Base-by-base conservation (phyloP, 2,797 vertebrate species). In the Erpetoichthys calabaricus region DNA sequence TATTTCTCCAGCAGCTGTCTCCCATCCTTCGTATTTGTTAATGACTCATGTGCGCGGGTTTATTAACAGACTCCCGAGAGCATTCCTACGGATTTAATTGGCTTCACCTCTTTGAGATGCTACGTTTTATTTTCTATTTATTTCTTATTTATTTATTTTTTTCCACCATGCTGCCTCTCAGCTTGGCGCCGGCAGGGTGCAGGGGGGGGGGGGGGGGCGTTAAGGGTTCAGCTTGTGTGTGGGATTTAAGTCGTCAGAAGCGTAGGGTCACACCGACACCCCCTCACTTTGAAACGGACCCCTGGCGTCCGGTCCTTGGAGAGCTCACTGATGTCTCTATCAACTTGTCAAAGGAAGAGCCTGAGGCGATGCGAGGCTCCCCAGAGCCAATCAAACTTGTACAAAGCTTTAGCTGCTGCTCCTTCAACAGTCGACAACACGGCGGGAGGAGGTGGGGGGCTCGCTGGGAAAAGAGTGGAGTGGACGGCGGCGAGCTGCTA, bases 321-420 rank as follows among this genome's bases (percentile, higher is more conserved):
- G 83, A 85, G 65, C 74, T 72, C 71, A 75, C 73, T 86, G 86
- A 87, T 87, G 84, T 86, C 84, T 88, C 82, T 83, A 87, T 88
- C 86, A 86, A 81, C 75, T 80, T 86, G 84, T 86, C 86, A 86
- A 80, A 86, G 75, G 84, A 80, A 85, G 82, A 78, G 84, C 86
- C 84, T 66, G 73, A 80, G 84, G 84, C 84, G 82, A 72, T 74
- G 66, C 68, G 70, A 69, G 80, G 79, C 83, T 83, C 84, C 86
- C 74, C 63, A 76, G 78, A 85, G 82, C 83, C 86, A 88, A 87
- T 87, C 83, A 87, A 85, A 85, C 79, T 77, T 80, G 79, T 81
- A 81, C 72, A 81, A 77, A 79, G 78, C 80, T 80, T 81, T 80
- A 75, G 79, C 81, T 72, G 76, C 79, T 82, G 83, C 80, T 81